Base-by-base conservation (phyloP, 2,888 invertebrate genomes). In the Sinodicranocentrus sp. region DNA sequence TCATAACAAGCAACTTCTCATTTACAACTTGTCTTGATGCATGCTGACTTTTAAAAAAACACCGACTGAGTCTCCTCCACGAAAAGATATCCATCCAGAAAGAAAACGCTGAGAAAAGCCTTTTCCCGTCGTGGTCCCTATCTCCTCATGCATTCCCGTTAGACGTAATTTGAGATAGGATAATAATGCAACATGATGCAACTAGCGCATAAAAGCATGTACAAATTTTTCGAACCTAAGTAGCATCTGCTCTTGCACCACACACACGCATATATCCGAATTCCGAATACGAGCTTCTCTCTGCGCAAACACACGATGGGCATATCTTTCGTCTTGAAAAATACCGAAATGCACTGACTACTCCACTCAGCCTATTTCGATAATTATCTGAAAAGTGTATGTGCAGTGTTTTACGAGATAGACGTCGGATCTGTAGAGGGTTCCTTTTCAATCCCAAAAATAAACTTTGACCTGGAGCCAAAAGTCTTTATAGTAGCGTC, bases 391-490 rank as follows among this genome's bases (percentile, higher is more conserved):
- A 48, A 48, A n/a, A 48, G 48, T 10, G 2, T 48, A 15, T 48
- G 15, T 63, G 13, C 26, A 63, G 48, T 57, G 57, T 25, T 23
- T 6, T 17, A 19, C 8, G 52, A 52, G 10, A 52, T 52, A 19
- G 17, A 52, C n/a, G 10, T n/a, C 13, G 44, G n/a, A n/a, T n/a
- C n/a, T n/a, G 57, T 68, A 78, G 17, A 39, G 70, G 79, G 70
- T 61, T 79, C 63, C 79, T 39, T 79, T 71, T 84, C 78, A 85
- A 83, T 85, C 88, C 88, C 86, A 88, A 88, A 82, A 88, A 88
- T 88, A 88, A 87, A 88, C 87, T 88, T 88, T 88, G 88, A 88
- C 87, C 87, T 83, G 87, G 88, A 88, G 88, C 87, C 88, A 87
- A 88, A 80, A 87, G 79, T 86, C 86, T 86, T 84, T 78, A 79